Conservation (phyloP, 2,888 invertebrate species). For the Hemithea aestivaria region DNA sequence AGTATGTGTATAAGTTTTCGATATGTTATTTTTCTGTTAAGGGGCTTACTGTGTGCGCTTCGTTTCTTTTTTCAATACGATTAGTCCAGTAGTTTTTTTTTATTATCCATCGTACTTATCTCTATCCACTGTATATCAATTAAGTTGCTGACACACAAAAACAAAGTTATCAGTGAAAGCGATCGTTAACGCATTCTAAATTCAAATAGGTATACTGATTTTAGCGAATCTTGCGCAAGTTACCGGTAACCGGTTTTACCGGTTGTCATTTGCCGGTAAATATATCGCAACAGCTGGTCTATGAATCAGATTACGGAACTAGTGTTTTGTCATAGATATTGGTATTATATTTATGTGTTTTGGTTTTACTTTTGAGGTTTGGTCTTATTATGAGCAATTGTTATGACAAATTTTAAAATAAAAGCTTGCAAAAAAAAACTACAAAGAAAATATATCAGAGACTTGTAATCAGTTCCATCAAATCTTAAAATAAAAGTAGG, state of each 20-base stretch:
- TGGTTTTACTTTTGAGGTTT: background rate
- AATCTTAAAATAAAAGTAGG: too few species aligned
- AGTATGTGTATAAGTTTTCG: too few species aligned
- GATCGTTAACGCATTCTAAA: conserved; percentile 9
- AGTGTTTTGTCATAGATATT: conserved; percentile 13
- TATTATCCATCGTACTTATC: too few species aligned
- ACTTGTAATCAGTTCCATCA: too few species aligned
- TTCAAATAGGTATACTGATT: conserved; percentile 12
- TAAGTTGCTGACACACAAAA: background rate
- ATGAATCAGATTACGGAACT: conserved; percentile 19
- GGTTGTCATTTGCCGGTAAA: conserved; percentile 13
- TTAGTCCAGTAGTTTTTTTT: too few species aligned
- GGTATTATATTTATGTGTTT: too few species aligned
- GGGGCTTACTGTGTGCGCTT: too few species aligned
- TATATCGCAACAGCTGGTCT: conserved; percentile 23
- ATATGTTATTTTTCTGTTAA: too few species aligned
- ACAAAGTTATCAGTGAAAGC: conserved; percentile 15
- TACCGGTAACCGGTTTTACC: conserved; percentile 13
- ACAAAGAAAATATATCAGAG: too few species aligned
- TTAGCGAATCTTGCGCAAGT: conserved; percentile 19
- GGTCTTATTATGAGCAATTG: conserved; percentile 1
- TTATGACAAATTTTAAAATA: background rate
- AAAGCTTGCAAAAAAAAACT: too few species aligned
- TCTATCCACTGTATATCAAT: too few species aligned
- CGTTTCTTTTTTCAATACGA: too few species aligned